These are phyloP conservation scores for Lasiurus borealis DNA, from an alignment of 2,113 vertebrate genomes.

Conservation along the genomic window DNA sequence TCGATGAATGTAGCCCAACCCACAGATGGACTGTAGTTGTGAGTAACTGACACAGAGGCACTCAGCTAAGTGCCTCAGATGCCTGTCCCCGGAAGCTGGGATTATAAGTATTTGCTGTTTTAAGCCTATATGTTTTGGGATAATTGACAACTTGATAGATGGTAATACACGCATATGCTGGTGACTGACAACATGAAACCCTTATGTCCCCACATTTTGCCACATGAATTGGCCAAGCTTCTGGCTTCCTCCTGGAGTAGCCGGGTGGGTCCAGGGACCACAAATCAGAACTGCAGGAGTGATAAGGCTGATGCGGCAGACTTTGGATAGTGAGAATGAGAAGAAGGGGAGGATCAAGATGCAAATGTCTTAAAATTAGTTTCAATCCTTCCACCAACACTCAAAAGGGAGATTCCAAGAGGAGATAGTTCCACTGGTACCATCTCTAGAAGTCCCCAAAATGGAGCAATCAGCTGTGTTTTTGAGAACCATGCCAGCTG, in stretches of 20 bases:
- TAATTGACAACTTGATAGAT: background rate
- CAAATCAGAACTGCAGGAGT: background rate
- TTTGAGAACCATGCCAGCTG: background rate
- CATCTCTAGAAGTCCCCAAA: background rate
- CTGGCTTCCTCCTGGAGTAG: background rate
- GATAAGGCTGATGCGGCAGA: background rate
- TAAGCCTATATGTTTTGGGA: background rate
- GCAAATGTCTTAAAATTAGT: background rate
- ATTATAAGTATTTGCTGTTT: background rate
- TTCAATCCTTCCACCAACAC: fast-evolving
- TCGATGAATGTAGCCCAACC: background rate
- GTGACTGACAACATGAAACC: background rate
- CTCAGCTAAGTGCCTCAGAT: background rate
- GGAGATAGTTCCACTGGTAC: fast-evolving
- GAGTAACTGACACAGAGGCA: background rate
- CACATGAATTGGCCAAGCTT: background rate
- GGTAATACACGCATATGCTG: background rate
- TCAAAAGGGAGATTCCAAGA: background rate
- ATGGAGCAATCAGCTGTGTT: background rate
- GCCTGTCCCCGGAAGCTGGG: background rate
- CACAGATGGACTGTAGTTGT: background rate
- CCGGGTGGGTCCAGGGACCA: fast-evolving
- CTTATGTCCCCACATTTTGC: background rate
- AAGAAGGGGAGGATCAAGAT: background rate
- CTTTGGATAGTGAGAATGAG: background rate